Conservation (phyloP, 2,113 vertebrate genomes). For the Esox niger region DNA sequence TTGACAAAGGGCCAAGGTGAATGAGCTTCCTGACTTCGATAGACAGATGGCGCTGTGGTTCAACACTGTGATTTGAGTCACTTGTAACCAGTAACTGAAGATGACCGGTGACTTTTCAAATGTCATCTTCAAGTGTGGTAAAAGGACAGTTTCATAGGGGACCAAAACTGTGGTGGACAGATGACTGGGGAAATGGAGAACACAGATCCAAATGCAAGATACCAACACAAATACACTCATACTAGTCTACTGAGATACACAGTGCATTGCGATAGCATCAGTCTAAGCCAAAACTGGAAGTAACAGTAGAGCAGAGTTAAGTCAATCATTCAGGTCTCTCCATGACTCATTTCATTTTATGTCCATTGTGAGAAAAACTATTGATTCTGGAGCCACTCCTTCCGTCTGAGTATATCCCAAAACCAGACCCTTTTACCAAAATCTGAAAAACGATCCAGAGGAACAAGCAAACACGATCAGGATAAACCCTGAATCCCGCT, state of each 20-base stretch:
- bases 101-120: background rate
- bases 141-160: background rate
- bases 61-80: background rate
- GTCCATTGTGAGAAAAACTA: too few relatives aligned
- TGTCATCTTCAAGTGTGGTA: background rate
- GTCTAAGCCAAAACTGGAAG: too few relatives aligned
- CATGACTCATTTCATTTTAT: too few relatives aligned
- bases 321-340: too few relatives aligned
- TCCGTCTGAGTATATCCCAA: too few relatives aligned
- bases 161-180: background rate
- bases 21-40: background rate
- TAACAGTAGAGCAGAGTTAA: too few relatives aligned
- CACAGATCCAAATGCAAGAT: background rate
- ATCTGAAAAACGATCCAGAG: background rate
- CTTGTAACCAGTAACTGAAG: background rate
- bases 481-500: too few relatives aligned
- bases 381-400: too few relatives aligned
- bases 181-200: background rate
- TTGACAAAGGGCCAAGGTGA: background rate
- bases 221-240: background rate
- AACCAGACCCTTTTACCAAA: too few relatives aligned
- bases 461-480: conserved; percentile 2
- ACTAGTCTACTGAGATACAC: too few relatives aligned
- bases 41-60: conserved; percentile 24
- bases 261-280: too few relatives aligned